Conservation (phyloP, 2,113 vertebrate genomes). For the Stomatorhinus ivindoensis region DNA sequence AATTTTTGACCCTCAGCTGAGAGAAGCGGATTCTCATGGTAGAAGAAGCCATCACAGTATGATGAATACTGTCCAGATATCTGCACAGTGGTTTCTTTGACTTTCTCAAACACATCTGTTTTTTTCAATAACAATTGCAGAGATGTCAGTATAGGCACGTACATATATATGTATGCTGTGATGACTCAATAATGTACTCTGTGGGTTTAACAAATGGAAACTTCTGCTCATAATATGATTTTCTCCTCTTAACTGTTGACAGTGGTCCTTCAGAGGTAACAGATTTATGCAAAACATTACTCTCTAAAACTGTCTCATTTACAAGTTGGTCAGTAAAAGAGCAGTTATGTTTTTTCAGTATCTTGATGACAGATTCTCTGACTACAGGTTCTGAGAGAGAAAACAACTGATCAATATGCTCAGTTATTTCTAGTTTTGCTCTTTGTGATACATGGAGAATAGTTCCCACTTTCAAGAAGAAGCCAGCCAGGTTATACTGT, state of each 20-base stretch:
- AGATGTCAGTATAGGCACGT: slow-evolving; percentile 23
- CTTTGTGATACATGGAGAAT: slow-evolving; percentile 31
- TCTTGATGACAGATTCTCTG: slow-evolving; percentile 21
- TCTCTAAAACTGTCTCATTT: background rate
- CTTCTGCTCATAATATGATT: too few species aligned
- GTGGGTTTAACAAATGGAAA: slow-evolving; percentile 5
- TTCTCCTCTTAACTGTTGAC: too few species aligned
- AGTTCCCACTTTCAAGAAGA: slow-evolving; percentile 32
- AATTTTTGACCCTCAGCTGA: slow-evolving; percentile 13
- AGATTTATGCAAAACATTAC: background rate
- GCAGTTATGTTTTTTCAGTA: slow-evolving; percentile 24
- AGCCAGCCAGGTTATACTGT: slow-evolving; percentile 24
- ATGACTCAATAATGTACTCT: slow-evolving; percentile 13
- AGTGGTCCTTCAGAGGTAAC: background rate
- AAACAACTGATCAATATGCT: slow-evolving; percentile 34
- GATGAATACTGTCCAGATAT: slow-evolving; percentile 13
- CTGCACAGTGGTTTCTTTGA: slow-evolving; percentile 4
- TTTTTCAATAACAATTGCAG: slow-evolving; percentile 18
- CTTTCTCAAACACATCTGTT: slow-evolving; percentile 14
- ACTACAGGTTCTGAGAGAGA: slow-evolving; percentile 27
- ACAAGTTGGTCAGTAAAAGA: background rate
- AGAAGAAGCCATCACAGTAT: slow-evolving; percentile 3
- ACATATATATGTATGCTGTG: slow-evolving; percentile 20
- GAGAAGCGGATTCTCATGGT: slow-evolving; percentile 12
- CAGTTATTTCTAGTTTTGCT: slow-evolving; percentile 16